Percentiles rank a stretch among this genome's conserved stretches.
Conservation (phyloP, 1,140 invertebrate species). For the Ericerus pela region DNA sequence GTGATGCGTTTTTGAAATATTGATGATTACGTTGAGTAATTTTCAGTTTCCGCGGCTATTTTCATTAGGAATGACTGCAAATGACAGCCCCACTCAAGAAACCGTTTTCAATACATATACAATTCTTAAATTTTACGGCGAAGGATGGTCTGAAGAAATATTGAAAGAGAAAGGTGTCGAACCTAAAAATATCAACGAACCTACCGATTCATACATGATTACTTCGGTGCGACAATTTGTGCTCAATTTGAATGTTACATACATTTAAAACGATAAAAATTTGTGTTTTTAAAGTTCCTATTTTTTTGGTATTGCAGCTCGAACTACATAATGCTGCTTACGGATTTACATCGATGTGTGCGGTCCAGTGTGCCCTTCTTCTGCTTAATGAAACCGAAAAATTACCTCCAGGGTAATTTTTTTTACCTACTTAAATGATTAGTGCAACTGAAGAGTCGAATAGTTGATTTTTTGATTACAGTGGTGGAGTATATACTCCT, state of each 20-base stretch:
- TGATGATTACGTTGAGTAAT: background rate
- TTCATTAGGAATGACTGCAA: constrained; percentile 48
- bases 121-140: constrained; percentile 49
- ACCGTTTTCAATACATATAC: constrained; percentile 45
- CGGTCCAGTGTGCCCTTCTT: constrained; percentile 54
- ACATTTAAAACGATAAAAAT: background rate
- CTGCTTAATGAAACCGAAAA: constrained; percentile 49
- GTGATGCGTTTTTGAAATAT: background rate
- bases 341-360: constrained; percentile 54
- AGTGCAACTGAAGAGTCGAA: background rate
- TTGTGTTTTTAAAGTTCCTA: background rate
- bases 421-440: background rate
- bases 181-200: constrained; percentile 31
- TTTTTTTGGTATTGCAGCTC: constrained; percentile 27
- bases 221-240: constrained; percentile 35
- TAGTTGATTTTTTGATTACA: constrained; percentile 19
- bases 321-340: constrained; percentile 61
- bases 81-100: constrained; percentile 47
- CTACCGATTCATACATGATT: constrained; percentile 49
- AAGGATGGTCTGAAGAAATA: constrained; percentile 58
- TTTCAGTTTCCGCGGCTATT: constrained; percentile 57
- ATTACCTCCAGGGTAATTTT: background rate
- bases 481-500: constrained; percentile 43
- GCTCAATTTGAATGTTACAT: background rate
- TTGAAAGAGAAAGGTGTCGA: constrained; percentile 42